phyloP scores from a whole-genome alignment of 2,113 vertebrate species.

The Nannospalax galili region DNA sequence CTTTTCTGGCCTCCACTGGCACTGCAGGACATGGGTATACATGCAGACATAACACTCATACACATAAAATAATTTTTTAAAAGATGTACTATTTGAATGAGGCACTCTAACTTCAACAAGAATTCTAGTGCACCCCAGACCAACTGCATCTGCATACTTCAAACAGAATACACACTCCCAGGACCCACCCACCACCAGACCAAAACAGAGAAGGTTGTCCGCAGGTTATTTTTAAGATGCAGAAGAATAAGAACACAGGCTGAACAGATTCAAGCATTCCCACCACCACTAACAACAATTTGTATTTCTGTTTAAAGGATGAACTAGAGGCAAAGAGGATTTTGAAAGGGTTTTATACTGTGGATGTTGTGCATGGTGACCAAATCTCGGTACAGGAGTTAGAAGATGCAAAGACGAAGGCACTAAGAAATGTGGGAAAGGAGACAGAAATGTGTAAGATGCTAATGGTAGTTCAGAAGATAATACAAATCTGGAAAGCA shows the following conservation, averaged over 20 bases:
- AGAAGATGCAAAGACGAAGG: background rate
- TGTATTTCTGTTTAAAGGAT: background rate
- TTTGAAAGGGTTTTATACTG: background rate
- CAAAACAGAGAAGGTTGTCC: background rate
- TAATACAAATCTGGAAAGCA: background rate
- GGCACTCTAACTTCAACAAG: slow-evolving; percentile 50
- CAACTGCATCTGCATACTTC: background rate
- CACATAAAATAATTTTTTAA: too few relatives aligned
- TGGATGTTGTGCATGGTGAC: background rate
- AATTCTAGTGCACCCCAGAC: background rate
- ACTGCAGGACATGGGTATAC: too few relatives aligned
- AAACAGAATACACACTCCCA: background rate
- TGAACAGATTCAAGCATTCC: slow-evolving; percentile 46
- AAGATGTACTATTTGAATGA: slow-evolving; percentile 39
- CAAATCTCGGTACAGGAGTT: background rate
- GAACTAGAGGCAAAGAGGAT: background rate
- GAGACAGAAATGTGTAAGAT: background rate
- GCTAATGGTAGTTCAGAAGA: background rate
- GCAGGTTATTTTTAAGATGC: background rate
- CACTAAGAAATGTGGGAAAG: background rate
- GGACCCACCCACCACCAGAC: too few relatives aligned
- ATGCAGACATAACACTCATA: too few relatives aligned
- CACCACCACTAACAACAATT: background rate
- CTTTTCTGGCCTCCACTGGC: too few relatives aligned
- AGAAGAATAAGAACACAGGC: background rate